A percentile compares a stretch with the other conserved stretches of the same genome.
These are phyloP conservation scores for Drosophila chauvacae DNA, from an alignment of 1,140 invertebrate species.

Conservation along the genomic window DNA sequence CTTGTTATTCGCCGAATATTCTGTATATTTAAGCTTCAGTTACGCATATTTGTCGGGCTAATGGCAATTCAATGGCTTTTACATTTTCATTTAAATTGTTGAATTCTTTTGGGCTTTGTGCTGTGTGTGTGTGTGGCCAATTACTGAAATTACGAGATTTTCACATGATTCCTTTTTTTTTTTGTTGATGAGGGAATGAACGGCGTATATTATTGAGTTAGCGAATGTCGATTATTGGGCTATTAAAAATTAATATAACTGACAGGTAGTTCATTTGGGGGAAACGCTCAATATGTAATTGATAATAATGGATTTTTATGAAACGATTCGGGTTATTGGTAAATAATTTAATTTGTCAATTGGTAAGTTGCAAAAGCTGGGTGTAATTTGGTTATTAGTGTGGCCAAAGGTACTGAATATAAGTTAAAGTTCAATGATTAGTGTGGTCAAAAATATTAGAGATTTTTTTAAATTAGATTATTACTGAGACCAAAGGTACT, in stretches of 20 bases:
- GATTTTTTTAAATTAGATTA: too few species aligned
- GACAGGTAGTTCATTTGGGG: slow-evolving; percentile 11
- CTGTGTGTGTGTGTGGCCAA: slow-evolving; percentile 9
- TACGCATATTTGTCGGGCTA: slow-evolving; percentile 16
- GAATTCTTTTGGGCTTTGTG: slow-evolving; percentile 1
- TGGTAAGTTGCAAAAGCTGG: background rate
- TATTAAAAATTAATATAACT: slow-evolving; percentile 17
- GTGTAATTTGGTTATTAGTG: background rate
- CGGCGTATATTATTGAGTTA: slow-evolving; percentile 5
- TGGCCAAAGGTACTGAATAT: background rate
- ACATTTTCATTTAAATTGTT: slow-evolving; percentile 15
- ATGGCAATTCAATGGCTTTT: slow-evolving; percentile 30
- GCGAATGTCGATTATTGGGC: slow-evolving; percentile 12
- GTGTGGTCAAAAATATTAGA: too few species aligned
- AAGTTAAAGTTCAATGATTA: background rate
- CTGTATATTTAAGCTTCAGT: slow-evolving; percentile 3
- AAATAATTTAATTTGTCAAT: slow-evolving; percentile 5
- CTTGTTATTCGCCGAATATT: slow-evolving; percentile 5
- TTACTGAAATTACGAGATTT: slow-evolving; percentile 3
- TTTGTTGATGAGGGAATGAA: background rate
- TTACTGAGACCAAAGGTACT: background rate
- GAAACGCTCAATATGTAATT: slow-evolving; percentile 10
- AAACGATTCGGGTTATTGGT: background rate
- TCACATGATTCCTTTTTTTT: background rate
- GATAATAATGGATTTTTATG: slow-evolving; percentile 7